A percentile compares a stretch with the other conserved stretches of the same genome.
These are phyloP conservation scores for Acrobasis repandana DNA, from an alignment of 2,888 invertebrate species.

Conservation along the genomic window DNA sequence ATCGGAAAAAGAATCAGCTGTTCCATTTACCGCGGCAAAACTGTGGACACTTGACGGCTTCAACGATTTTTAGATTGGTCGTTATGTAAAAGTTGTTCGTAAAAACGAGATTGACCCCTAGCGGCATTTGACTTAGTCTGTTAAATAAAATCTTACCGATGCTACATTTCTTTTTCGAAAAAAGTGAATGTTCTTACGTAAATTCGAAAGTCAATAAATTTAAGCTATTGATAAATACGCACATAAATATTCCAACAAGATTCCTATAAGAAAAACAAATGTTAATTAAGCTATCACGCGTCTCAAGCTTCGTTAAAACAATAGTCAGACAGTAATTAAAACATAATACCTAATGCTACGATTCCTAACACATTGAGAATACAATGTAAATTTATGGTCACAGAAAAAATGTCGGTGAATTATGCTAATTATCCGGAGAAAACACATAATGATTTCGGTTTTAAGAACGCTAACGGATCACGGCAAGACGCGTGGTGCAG, in stretches of 20 bases:
- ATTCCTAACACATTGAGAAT: background rate
- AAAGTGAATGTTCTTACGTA: background rate
- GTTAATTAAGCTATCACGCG: background rate
- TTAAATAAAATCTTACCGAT: background rate
- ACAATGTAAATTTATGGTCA: background rate
- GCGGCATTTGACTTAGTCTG: too few species aligned
- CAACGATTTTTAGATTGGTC: too few species aligned
- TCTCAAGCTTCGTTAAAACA: slow-evolving; percentile 3
- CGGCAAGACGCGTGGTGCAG: slow-evolving; percentile 37
- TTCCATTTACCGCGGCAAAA: too few species aligned
- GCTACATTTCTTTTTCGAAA: background rate
- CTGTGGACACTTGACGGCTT: too few species aligned
- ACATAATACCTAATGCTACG: background rate
- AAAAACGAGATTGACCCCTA: too few species aligned
- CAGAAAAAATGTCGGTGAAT: slow-evolving; percentile 13
- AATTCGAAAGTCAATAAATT: background rate
- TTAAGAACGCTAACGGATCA: slow-evolving; percentile 17
- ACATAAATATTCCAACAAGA: slow-evolving; percentile 9
- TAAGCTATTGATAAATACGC: background rate
- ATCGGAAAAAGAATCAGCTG: too few species aligned
- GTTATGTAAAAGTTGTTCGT: too few species aligned
- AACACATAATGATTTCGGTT: slow-evolving; percentile 14
- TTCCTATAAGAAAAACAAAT: slow-evolving; percentile 10
- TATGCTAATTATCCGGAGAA: slow-evolving; percentile 13
- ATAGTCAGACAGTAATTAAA: slow-evolving; percentile 10